A percentile compares a stretch with the other conserved stretches of the same genome.
Evolutionary conservation across 2,888 invertebrate genomes (phyloP).

Genomic region (Autographa gamma): DNA sequence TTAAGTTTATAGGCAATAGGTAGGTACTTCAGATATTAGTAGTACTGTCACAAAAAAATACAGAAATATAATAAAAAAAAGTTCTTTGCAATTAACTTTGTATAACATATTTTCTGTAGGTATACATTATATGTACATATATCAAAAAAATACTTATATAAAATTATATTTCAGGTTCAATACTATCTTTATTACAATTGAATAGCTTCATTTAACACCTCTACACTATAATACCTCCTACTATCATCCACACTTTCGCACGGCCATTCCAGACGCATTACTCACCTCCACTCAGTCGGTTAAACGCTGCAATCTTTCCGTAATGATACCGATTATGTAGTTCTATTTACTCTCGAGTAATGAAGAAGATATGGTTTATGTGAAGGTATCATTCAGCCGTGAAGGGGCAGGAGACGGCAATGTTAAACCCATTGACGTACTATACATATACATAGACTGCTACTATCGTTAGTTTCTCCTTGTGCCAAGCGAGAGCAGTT

Average conservation of each 20-base stretch:
- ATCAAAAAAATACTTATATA: no score
- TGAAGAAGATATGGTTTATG: background rate
- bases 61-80: no score
- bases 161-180: no score
- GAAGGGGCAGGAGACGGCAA: background rate
- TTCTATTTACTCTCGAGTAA: slow-evolving; percentile 28
- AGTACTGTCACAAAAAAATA: no score
- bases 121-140: no score
- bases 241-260: slow-evolving; percentile 34
- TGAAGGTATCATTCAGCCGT: background rate
- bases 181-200: background rate
- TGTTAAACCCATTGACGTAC: background rate
- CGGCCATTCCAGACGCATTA: slow-evolving; percentile 44
- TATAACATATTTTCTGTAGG: no score
- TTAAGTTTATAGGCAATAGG: no score
- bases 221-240: background rate
- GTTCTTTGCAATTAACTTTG: no score
- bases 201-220: background rate
- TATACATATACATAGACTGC: no score
- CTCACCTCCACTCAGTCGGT: slow-evolving; percentile 21
- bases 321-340: slow-evolving; percentile 41
- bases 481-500: no score
- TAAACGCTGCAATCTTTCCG: slow-evolving; percentile 47
- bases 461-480: no score
- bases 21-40: no score